These are phyloP conservation scores for Fragum whitleyi DNA, from an alignment of 2,888 invertebrate species.

Conservation along the genomic window DNA sequence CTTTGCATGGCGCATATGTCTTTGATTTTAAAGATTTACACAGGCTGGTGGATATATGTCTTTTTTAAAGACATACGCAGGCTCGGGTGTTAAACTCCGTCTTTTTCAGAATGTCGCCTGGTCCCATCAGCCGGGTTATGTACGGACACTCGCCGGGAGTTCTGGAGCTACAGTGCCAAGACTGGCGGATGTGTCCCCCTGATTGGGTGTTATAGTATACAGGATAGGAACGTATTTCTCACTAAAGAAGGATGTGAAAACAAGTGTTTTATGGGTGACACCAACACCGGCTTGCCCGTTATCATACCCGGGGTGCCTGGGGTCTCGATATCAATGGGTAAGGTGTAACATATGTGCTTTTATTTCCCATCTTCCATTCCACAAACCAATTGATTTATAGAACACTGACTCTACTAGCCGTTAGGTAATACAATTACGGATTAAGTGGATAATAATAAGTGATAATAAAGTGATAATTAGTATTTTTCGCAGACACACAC, in stretches of 20 bases:
- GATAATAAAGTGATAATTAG: too few species aligned
- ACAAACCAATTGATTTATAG: too few species aligned
- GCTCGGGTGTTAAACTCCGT: too few species aligned
- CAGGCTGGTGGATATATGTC: too few species aligned
- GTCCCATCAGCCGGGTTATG: constrained; percentile 50
- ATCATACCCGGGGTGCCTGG: constrained; percentile 15
- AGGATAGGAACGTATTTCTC: constrained; percentile 52
- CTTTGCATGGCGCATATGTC: too few species aligned
- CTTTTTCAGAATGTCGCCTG: constrained; percentile 30
- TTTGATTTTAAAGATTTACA: too few species aligned
- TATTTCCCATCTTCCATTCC: background rate
- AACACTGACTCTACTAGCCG: too few species aligned
- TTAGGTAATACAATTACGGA: too few species aligned
- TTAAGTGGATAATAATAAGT: too few species aligned
- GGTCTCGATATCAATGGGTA: constrained; percentile 2
- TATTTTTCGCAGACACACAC: too few species aligned
- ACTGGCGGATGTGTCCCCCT: constrained; percentile 42
- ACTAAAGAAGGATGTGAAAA: constrained; percentile 33
- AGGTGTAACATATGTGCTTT: too few species aligned
- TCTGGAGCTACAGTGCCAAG: constrained; percentile 46
- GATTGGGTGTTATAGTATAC: constrained; percentile 45
- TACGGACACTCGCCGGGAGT: constrained; percentile 31
- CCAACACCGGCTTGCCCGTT: background rate
- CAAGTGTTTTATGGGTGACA: constrained; percentile 28
- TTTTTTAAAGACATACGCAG: too few species aligned